Base-by-base conservation (phyloP, 2,113 vertebrate species). In the Ochotona princeps region DNA sequence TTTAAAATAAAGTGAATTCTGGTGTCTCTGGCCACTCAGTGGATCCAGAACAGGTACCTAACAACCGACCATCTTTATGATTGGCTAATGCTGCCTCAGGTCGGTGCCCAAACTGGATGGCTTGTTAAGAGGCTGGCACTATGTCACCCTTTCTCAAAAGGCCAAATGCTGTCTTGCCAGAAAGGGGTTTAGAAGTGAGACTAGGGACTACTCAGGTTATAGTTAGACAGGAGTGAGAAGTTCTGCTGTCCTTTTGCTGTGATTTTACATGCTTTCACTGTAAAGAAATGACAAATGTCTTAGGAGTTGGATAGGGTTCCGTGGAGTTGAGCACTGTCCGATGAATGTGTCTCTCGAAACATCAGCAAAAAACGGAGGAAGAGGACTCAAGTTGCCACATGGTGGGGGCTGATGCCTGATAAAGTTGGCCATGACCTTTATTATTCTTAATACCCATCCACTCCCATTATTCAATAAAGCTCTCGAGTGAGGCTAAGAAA, bases 1-100 rank as follows among this genome's bases (percentile, higher is more conserved):
- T 88, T 47, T 60, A 60, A 87, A 60, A 20, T 32, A 20, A 66
- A 54, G 28, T 13, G 7, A 1, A 60, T 8, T 2, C 49, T 23
- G 6, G 23, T 18, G 1, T 23, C 7, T 0, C 49, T 54, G 44
- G 17, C 21, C 9, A 0, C 8, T 28, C 3, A 20, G 3, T 12
- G 38, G 23, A 5, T 4, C 8, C 0, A 13, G 17, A 65, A 21
- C 21, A 9, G 9, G 6, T 5, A 35, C n/a, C 51, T 23, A 5
- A 61, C 0, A 80, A 13, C 13, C 65, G 14, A 3, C 38, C 15
- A 4, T 21, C 9, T 61, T 65, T 57, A 17, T n/a, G 5, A n/a
- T 30, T 75, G 38, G 49, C 21, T 7, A 8, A 28, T 28, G 4
- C 57, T 5, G 28, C 30, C 21, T 61, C 32, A 20, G 28, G 23